A percentile compares a stretch with the other conserved stretches of the same genome.
These are phyloP conservation scores for Sesia apiformis DNA, from an alignment of 2,888 invertebrate genomes.

Conservation along the genomic window DNA sequence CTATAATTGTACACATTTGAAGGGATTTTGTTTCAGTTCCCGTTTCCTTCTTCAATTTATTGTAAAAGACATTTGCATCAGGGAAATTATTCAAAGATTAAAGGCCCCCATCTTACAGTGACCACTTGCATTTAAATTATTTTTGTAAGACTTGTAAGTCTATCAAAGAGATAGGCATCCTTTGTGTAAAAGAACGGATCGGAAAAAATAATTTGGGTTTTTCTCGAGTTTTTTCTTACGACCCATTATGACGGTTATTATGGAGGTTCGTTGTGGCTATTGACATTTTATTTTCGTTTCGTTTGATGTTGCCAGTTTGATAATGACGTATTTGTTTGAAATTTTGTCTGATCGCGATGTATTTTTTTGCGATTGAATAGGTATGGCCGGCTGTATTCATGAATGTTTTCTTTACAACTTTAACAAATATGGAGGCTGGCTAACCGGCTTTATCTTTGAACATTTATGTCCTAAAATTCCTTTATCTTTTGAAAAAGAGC, in stretches of 20 bases:
- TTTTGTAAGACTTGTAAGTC: slow-evolving; percentile 23
- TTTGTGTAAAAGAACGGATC: slow-evolving; percentile 49
- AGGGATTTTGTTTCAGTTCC: too few species aligned
- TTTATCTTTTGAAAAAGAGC: too few species aligned
- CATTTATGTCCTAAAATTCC: too few species aligned
- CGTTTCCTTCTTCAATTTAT: too few species aligned
- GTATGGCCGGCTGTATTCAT: too few species aligned
- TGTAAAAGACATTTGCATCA: slow-evolving; percentile 13
- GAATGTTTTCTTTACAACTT: too few species aligned
- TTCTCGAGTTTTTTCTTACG: slow-evolving; percentile 24
- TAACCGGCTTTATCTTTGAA: too few species aligned
- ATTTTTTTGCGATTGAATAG: not conserved
- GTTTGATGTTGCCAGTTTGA: slow-evolving; percentile 50
- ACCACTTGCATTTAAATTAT: slow-evolving; percentile 71
- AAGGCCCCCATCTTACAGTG: slow-evolving; percentile 44
- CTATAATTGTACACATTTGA: too few species aligned
- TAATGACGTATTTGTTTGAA: slow-evolving; percentile 62
- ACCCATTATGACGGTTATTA: slow-evolving; percentile 32
- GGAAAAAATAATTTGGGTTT: slow-evolving; percentile 64
- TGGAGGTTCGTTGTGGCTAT: slow-evolving; percentile 22
- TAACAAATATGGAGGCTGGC: too few species aligned
- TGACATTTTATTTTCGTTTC: slow-evolving; percentile 32
- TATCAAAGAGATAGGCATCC: slow-evolving; percentile 57
- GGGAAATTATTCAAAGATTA: slow-evolving; percentile 55
- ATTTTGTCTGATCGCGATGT: slow-evolving; percentile 24